These are phyloP conservation scores for Phoenicopterus ruber DNA, from an alignment of 2,113 vertebrate species.

Conservation along the genomic window DNA sequence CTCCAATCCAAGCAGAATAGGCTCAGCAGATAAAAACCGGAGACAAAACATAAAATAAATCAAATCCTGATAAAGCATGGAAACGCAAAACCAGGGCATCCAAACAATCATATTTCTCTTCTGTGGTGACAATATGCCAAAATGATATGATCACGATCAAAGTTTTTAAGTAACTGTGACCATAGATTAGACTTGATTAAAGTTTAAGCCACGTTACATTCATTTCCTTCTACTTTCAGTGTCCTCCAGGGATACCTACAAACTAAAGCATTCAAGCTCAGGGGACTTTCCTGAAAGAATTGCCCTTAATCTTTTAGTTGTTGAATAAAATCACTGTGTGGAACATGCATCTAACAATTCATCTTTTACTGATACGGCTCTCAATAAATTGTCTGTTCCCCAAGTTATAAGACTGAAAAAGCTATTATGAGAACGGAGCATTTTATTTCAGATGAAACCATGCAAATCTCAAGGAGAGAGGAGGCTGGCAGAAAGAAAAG, in stretches of 20 bases:
- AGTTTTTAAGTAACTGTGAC: background rate
- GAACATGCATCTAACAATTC: slow-evolving; percentile 25
- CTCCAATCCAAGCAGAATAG: background rate
- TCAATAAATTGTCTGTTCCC: background rate
- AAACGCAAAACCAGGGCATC: background rate
- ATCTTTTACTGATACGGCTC: slow-evolving; percentile 13
- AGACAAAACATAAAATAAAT: background rate
- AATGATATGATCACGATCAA: background rate
- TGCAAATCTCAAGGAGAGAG: slow-evolving; percentile 27
- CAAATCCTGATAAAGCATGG: background rate
- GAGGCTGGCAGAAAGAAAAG: slow-evolving; percentile 1
- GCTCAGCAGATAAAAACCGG: background rate
- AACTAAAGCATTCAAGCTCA: background rate
- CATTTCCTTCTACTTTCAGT: background rate
- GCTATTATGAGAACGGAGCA: background rate
- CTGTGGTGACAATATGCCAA: background rate
- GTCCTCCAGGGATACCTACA: background rate
- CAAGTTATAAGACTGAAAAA: slow-evolving; percentile 26
- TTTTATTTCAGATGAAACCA: slow-evolving; percentile 37
- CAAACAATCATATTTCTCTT: background rate
- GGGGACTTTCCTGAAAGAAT: background rate
- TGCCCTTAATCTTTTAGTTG: slow-evolving; percentile 38
- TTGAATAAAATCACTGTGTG: slow-evolving; percentile 19
- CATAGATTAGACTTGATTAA: background rate
- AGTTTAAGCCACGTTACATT: background rate